phyloP scores from a whole-genome alignment of 2,888 invertebrate genomes.

The Orthonevra nobilis region DNA sequence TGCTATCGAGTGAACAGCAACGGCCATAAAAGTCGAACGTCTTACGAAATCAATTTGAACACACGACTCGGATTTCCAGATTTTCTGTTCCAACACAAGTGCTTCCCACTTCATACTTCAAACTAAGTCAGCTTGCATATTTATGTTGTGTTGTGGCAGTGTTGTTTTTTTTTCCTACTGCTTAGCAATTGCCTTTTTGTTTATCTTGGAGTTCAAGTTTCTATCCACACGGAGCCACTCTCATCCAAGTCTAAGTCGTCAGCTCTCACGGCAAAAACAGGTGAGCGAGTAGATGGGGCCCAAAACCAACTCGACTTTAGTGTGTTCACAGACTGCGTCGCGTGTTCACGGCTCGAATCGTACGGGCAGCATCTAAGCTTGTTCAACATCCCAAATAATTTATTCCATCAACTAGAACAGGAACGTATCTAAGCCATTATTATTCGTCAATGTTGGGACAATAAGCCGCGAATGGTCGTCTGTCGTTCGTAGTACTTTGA shows the following conservation, averaged over 20 bases:
- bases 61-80: constrained; percentile 12
- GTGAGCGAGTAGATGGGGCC: constrained; percentile 55
- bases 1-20: constrained; percentile 14
- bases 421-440: background rate
- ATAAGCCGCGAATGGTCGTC: constrained; percentile 15
- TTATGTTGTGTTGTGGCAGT: constrained; percentile 30
- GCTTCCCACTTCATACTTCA: constrained; percentile 31
- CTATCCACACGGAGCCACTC: constrained; percentile 24
- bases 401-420: constrained; percentile 13
- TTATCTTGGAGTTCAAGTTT: constrained; percentile 35
- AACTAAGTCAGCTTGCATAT: constrained; percentile 12
- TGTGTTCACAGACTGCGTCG: constrained; percentile 69
- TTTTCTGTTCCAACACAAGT: too few relatives aligned
- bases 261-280: too few relatives aligned
- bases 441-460: constrained; percentile 9
- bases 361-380: constrained; percentile 14
- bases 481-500: constrained; percentile 41
- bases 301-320: constrained; percentile 58
- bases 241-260: constrained; percentile 31
- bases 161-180: background rate
- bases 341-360: constrained; percentile 54
- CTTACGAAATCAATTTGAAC: constrained; percentile 14
- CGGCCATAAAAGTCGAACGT: constrained; percentile 35
- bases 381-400: constrained; percentile 23
- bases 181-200: constrained; percentile 45